phyloP scores from a whole-genome alignment of 2,113 vertebrate species.

The Isichthys henryi region DNA sequence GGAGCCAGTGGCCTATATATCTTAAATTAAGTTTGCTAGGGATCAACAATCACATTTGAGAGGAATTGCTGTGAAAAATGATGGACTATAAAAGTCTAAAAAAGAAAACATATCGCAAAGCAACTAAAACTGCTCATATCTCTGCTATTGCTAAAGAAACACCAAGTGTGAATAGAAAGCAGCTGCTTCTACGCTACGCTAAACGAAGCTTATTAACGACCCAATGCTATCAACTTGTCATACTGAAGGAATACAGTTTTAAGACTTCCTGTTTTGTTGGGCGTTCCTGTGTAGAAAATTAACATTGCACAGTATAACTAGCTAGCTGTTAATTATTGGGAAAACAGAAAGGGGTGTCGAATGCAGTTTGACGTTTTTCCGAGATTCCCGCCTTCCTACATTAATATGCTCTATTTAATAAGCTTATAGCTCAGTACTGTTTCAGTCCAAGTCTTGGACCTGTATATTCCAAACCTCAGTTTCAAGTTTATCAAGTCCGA shows the following conservation, averaged over 20 bases:
- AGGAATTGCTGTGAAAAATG: not conserved
- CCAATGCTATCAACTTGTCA: not conserved
- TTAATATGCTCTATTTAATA: not conserved
- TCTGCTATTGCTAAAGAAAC: not conserved
- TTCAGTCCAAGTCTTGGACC: not conserved
- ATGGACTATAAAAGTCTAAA: not conserved
- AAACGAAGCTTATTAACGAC: not conserved
- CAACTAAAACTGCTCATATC: not conserved
- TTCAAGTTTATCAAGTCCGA: not conserved
- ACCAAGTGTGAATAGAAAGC: not conserved
- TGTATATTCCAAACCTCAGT: not conserved
- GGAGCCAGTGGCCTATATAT: not conserved
- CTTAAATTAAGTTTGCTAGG: not conserved
- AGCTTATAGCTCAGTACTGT: not conserved
- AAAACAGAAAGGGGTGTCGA: not conserved
- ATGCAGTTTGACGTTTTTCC: not conserved
- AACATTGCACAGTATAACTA: not conserved
- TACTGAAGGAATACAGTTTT: not conserved
- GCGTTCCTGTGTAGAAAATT: not conserved
- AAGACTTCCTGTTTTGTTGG: not conserved
- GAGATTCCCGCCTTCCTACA: not conserved
- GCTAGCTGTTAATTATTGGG: not conserved
- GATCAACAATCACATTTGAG: not conserved
- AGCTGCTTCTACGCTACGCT: not conserved
- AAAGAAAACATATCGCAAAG: not conserved